Evolutionary conservation across 2,113 vertebrate species (phyloP).

Genomic region (Bucco capensis): DNA sequence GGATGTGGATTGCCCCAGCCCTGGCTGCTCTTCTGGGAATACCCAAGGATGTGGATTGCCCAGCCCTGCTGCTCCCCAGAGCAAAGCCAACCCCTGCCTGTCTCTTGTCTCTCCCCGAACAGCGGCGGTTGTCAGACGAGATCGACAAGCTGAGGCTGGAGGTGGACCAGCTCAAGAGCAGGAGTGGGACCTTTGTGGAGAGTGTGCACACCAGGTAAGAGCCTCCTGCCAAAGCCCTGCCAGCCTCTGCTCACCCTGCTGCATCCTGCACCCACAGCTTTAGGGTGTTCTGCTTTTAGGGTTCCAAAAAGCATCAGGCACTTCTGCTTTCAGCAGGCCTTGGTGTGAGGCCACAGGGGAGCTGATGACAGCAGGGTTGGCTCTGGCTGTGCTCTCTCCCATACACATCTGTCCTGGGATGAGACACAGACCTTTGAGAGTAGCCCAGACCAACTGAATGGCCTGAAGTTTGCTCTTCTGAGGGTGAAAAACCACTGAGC

Average conservation of each 20-base stretch:
- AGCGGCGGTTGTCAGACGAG: slow-evolving; percentile 92
- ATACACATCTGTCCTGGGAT: neutral
- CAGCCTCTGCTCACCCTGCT: fast-evolving
- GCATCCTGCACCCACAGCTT: neutral
- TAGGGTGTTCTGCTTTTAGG: neutral
- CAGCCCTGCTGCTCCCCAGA: neutral
- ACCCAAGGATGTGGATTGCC: neutral
- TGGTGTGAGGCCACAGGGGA: neutral
- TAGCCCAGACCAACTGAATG: neutral
- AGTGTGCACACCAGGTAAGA: slow-evolving; percentile 84
- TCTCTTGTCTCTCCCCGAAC: neutral
- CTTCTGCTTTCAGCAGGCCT: neutral
- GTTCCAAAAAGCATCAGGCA: neutral
- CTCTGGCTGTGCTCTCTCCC: neutral
- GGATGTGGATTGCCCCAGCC: neutral
- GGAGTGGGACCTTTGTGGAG: slow-evolving; percentile 86
- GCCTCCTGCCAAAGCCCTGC: neutral
- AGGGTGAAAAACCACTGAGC: neutral
- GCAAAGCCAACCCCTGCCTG: neutral
- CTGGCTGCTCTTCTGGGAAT: neutral
- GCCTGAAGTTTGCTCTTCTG: neutral
- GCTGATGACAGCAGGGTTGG: neutral
- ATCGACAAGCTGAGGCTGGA: slow-evolving; percentile 93
- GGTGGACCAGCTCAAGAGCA: slow-evolving; percentile 91
- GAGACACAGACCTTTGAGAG: neutral